Evolutionary conservation across 1,140 invertebrate genomes (phyloP).

Genomic region (Globodera rostochiensis): DNA sequence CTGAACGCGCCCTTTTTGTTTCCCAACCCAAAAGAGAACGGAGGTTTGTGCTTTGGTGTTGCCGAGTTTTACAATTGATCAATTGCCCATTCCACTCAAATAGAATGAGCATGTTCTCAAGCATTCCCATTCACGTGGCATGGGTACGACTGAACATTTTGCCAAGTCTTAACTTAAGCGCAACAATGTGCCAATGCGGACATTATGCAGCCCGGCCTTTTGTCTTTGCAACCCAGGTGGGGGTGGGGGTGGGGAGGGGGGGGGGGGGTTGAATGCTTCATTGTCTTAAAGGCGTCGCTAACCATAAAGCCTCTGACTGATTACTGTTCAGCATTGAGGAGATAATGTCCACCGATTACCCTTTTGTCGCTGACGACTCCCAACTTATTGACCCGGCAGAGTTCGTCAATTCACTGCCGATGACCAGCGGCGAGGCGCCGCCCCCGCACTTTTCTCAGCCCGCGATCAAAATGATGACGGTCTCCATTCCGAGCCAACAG

Average conservation of each 20-base stretch:
- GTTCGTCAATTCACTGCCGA: conserved; percentile 26
- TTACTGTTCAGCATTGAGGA: conserved; percentile 80
- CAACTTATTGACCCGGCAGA: neutral
- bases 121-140: too few relatives aligned
- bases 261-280: too few relatives aligned
- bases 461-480: neutral
- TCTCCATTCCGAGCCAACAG: conserved; percentile 11
- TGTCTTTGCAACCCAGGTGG: conserved; percentile 81
- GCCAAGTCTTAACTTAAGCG: conserved; percentile 39
- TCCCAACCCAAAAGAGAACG: conserved; percentile 84
- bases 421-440: neutral
- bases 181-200: conserved; percentile 78
- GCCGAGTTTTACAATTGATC: conserved; percentile 9
- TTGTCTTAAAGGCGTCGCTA: too few relatives aligned
- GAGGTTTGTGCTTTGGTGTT: neutral
- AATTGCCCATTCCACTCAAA: conserved; percentile 30
- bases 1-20: conserved; percentile 89
- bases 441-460: conserved; percentile 28
- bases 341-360: conserved; percentile 72
- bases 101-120: too few relatives aligned
- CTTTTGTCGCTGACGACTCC: conserved; percentile 7
- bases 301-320: too few relatives aligned
- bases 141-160: too few relatives aligned
- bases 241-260: too few relatives aligned
- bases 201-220: conserved; percentile 95